These are phyloP conservation scores for Lepisosteus osseus DNA, from an alignment of 2,113 vertebrate species.

Conservation along the genomic window DNA sequence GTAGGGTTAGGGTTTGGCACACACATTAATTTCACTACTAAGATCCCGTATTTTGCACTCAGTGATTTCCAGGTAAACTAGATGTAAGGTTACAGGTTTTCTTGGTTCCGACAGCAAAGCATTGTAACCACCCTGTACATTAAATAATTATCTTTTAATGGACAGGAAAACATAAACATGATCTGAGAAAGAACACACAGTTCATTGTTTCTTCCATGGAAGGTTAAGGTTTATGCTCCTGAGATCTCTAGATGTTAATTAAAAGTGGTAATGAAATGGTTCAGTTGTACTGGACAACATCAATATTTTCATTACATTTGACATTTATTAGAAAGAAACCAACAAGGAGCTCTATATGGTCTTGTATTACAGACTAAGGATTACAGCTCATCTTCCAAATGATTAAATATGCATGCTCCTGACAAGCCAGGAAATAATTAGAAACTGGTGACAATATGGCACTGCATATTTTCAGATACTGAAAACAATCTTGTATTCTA, in stretches of 20 bases:
- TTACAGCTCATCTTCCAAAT: constrained; percentile 20
- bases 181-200: too few species aligned
- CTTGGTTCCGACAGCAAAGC: too few species aligned
- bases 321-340: constrained; percentile 26
- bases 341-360: constrained; percentile 4
- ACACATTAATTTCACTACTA: too few species aligned
- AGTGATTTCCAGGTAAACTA: too few species aligned
- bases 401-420: constrained; percentile 33
- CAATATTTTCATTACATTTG: constrained; percentile 31
- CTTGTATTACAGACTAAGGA: constrained; percentile 2
- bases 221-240: neutral
- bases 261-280: constrained; percentile 23
- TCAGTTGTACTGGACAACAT: constrained; percentile 25
- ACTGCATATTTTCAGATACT: constrained; percentile 33
- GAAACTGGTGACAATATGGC: constrained; percentile 39
- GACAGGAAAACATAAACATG: too few species aligned
- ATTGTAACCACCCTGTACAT: too few species aligned
- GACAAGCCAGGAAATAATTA: constrained; percentile 41
- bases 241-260: constrained; percentile 14
- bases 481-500: neutral
- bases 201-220: too few species aligned
- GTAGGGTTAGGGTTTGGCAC: too few species aligned
- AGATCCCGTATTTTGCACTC: too few species aligned
- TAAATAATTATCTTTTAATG: too few species aligned
- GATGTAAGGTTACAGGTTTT: too few species aligned